phyloP scores from a whole-genome alignment of 2,797 vertebrate species.

The Hipposideros larvatus region DNA sequence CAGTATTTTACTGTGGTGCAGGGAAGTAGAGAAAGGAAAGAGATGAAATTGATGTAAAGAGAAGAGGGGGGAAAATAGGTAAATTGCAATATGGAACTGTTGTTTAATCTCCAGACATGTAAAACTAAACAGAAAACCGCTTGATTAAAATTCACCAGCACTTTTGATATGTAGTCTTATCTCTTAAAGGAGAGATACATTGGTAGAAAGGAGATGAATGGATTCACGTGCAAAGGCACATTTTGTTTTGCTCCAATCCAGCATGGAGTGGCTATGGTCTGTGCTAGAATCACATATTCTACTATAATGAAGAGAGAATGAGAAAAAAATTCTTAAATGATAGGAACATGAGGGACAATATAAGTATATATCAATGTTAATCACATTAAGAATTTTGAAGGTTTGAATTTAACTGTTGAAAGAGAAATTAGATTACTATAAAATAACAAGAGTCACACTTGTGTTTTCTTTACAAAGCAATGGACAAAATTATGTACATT shows the following conservation, averaged over 20 bases:
- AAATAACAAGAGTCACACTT: background rate
- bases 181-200: background rate
- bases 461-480: background rate
- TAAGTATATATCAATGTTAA: background rate
- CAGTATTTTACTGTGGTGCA: background rate
- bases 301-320: background rate
- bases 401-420: background rate
- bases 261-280: background rate
- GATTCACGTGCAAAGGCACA: background rate
- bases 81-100: background rate
- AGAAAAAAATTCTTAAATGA: background rate
- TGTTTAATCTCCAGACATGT: background rate
- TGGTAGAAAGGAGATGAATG: background rate
- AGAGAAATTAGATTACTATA: background rate
- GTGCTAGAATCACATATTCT: background rate
- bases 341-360: background rate
- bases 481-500: background rate
- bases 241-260: background rate
- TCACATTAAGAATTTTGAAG: background rate
- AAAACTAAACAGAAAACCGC: background rate
- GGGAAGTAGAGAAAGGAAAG: background rate
- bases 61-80: background rate
- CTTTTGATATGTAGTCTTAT: background rate
- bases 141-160: background rate
- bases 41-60: background rate